A percentile compares a stretch with the other conserved stretches of the same genome.
phyloP scores from a whole-genome alignment of 2,797 vertebrate species.

The Anas georgica region DNA sequence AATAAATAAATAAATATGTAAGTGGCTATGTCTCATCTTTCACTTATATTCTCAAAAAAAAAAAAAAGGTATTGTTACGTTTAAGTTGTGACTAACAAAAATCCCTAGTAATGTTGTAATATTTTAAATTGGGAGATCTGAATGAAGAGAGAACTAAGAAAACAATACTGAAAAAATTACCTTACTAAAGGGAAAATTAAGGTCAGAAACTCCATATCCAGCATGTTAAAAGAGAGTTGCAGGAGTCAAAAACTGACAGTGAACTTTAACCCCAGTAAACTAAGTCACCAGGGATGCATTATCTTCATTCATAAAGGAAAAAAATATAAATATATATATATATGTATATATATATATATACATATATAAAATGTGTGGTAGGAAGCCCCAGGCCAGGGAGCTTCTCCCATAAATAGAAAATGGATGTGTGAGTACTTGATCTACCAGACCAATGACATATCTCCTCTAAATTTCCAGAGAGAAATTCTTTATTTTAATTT shows the following conservation, averaged over 20 bases:
- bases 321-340: not conserved
- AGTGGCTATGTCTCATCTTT: not conserved
- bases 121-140: not conserved
- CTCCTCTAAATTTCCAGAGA: not conserved
- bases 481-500: not conserved
- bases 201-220: not conserved
- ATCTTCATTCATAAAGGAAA: not conserved
- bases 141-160: not conserved
- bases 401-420: not conserved
- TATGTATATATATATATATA: no score
- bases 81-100: not conserved
- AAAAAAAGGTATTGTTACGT: not conserved
- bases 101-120: not conserved
- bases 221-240: not conserved
- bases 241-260: not conserved
- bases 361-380: not conserved
- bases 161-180: not conserved
- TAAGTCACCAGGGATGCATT: not conserved
- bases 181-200: not conserved
- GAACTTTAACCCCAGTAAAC: not conserved
- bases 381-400: not conserved
- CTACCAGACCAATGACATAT: not conserved
- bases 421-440: not conserved
- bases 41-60: not conserved
- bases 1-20: not conserved